Percentiles rank a stretch among this genome's conserved stretches.
Evolutionary conservation across 2,888 invertebrate species (phyloP).

Genomic region (Machimus rusticus): DNA sequence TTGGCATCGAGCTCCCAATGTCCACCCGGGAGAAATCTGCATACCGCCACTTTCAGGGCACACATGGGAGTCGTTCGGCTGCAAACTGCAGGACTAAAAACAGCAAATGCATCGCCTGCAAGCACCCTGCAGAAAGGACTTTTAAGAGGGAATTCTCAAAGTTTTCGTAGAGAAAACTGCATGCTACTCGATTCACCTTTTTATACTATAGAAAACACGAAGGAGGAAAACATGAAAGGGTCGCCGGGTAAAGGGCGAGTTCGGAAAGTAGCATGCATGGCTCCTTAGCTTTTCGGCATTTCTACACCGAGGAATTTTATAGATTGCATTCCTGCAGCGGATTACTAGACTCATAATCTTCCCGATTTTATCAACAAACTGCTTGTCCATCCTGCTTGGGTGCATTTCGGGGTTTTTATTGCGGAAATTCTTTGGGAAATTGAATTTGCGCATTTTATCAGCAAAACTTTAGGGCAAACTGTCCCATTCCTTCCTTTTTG

Average conservation of each 20-base stretch:
- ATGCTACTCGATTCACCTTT: constrained; percentile 14
- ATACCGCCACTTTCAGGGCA: background rate
- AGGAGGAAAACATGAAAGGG: background rate
- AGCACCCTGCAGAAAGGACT: background rate
- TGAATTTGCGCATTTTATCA: constrained; percentile 5
- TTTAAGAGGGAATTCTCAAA: constrained; percentile 4
- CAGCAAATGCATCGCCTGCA: constrained; percentile 10
- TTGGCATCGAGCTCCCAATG: background rate
- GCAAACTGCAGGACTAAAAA: background rate
- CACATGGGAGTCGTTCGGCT: background rate
- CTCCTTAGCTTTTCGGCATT: background rate
- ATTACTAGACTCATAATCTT: constrained; percentile 13
- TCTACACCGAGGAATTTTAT: background rate
- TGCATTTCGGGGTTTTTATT: background rate
- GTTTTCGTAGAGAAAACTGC: background rate
- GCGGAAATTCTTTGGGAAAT: background rate
- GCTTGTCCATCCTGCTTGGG: background rate
- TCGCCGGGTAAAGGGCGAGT: background rate
- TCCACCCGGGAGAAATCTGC: background rate
- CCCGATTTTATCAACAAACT: constrained; percentile 10
- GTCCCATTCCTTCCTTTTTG: background rate
- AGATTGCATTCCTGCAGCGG: background rate
- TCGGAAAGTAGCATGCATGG: background rate
- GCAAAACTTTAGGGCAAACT: background rate
- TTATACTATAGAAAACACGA: background rate